Evolutionary conservation across 2,113 vertebrate genomes (phyloP).

Genomic region (Bostrychus sinensis): DNA sequence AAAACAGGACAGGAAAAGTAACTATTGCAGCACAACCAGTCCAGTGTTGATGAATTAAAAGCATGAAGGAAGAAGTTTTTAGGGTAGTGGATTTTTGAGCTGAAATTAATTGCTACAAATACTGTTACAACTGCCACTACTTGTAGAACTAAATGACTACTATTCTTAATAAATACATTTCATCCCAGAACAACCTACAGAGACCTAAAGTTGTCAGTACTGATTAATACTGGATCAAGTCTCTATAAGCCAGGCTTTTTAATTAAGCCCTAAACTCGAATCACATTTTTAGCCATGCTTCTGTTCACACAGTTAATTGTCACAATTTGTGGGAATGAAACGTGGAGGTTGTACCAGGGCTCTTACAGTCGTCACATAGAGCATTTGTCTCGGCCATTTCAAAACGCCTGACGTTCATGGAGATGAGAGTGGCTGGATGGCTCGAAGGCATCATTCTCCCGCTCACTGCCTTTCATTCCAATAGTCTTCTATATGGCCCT

Average conservation of each 20-base stretch:
- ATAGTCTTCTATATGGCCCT: slow-evolving; percentile 12
- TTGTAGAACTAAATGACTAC: not conserved
- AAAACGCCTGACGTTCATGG: slow-evolving; percentile 29
- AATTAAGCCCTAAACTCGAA: not conserved
- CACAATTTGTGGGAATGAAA: not conserved
- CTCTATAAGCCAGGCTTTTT: not conserved
- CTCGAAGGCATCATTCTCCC: slow-evolving; percentile 32
- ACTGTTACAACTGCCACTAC: not conserved
- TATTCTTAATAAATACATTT: not conserved
- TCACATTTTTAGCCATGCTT: slow-evolving; percentile 2
- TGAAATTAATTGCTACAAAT: not conserved
- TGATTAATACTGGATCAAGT: not conserved
- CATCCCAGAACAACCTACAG: not conserved
- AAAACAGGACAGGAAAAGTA: too few species aligned
- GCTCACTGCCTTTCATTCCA: slow-evolving; percentile 15
- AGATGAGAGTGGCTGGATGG: slow-evolving; percentile 30
- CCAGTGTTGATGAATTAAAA: too few species aligned
- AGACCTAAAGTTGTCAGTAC: slow-evolving; percentile 2
- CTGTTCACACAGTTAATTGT: slow-evolving; percentile 3
- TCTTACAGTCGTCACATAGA: slow-evolving; percentile 14
- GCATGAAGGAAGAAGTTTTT: not conserved
- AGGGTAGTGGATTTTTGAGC: not conserved
- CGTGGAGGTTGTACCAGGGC: not conserved
- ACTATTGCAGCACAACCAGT: too few species aligned
- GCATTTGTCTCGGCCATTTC: slow-evolving; percentile 23